These are phyloP conservation scores for Capromys pilorides DNA, from an alignment of 2,797 vertebrate species.

Conservation along the genomic window DNA sequence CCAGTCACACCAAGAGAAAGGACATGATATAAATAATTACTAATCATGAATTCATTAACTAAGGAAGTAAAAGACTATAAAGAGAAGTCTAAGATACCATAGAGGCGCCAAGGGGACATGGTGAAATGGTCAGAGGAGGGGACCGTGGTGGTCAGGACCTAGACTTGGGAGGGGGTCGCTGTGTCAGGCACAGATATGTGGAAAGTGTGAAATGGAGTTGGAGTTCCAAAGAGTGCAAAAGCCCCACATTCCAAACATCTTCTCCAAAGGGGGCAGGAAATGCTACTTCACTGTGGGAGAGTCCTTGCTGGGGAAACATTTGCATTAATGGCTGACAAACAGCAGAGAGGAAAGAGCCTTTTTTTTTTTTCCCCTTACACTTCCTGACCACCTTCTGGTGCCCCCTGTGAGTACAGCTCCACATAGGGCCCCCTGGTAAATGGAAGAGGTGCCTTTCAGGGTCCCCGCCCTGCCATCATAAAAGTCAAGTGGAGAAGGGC, in stretches of 20 bases:
- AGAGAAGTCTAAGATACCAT: background rate
- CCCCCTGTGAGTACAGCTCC: background rate
- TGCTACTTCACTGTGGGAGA: background rate
- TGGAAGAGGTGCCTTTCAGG: background rate
- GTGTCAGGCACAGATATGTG: background rate
- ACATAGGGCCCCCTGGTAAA: background rate
- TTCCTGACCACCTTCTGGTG: background rate
- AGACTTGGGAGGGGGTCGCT: background rate
- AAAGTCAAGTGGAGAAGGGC: background rate
- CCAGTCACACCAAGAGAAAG: background rate
- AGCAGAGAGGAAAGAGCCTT: background rate
- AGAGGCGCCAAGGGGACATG: background rate
- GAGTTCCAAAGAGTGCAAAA: background rate
- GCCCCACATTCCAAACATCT: background rate
- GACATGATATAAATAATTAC: background rate
- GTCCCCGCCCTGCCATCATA: background rate
- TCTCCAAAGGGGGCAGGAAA: too few relatives aligned
- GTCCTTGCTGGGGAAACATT: background rate
- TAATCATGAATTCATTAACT: background rate
- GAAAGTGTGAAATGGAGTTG: background rate
- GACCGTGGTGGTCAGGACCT: background rate
- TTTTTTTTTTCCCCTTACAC: background rate
- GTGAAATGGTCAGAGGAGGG: background rate
- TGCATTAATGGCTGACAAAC: background rate
- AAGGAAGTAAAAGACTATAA: conserved; percentile 2